Base-by-base conservation (phyloP, 1,140 invertebrate species). In the Globodera ellingtonae region DNA sequence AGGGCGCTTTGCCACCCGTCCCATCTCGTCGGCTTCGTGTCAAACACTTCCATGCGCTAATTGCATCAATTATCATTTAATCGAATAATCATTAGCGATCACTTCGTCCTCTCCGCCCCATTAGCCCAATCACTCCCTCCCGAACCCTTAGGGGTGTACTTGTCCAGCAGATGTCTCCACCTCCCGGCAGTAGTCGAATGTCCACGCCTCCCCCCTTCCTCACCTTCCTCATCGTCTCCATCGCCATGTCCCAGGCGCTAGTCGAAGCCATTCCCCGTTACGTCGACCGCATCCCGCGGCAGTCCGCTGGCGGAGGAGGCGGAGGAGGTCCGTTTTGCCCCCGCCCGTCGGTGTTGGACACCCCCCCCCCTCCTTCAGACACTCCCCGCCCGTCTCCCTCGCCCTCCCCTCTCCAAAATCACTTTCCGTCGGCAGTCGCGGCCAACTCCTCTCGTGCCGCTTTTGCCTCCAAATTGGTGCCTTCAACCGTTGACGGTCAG, bases 401-500 rank as follows among this genome's bases (percentile, higher is more conserved):
- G 10, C 56, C 56, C 4, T 10, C 56, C 15, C 56, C 56, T 59
- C 15, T 18, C 67, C 24, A 70, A 44, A 70, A 10, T 47, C 67
- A 13, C 21, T 47, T 70, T 7, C 6, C 67, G 46, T 2, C 67
- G 10, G 10, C 67, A 35, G 6, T 35, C 24, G 6, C 6, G 9
- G 67, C 75, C 21, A 48, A 62, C 24, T 59, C 24, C 52, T 52
- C 73, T 46, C 46, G 73, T 56, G 48, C 62, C 52, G 13, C 59
- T 62, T 48, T 67, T n/a, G 62, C 69, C 18, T 69, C 62, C 65
- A 77, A 77, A 76, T 47, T 76, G 47, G 47, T 59, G 21, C 21
- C 65, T 24, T 59, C 65, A 50, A n/a, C 15, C 15, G 56, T 69
- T 6, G 75, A 70, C 48, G 75, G 59, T 77, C 35, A 67, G 4